Evolutionary conservation across 2,113 vertebrate species (phyloP).

Genomic region (Genyomyrus donnyi): DNA sequence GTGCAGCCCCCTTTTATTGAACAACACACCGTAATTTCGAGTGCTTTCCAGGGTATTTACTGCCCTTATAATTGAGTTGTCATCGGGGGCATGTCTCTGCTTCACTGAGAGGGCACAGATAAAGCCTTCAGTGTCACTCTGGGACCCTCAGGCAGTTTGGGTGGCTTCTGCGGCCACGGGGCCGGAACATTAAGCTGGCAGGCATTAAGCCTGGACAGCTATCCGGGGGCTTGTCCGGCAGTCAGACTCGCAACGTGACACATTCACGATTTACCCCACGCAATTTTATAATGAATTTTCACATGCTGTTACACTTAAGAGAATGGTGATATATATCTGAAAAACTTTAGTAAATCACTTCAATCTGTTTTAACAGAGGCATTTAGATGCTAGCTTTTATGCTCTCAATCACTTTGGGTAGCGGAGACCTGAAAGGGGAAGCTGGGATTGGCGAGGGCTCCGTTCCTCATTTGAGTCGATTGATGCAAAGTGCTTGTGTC

Average conservation of each 20-base stretch:
- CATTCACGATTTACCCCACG: neutral
- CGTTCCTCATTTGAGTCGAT: neutral
- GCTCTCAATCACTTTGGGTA: neutral
- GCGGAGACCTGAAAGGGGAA: neutral
- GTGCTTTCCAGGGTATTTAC: neutral
- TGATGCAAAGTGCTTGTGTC: neutral
- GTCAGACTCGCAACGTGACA: neutral
- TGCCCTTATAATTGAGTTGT: slow-evolving; percentile 22
- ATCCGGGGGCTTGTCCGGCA: neutral
- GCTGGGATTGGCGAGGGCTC: neutral
- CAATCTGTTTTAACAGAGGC: neutral
- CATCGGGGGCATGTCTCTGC: neutral
- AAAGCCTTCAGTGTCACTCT: neutral
- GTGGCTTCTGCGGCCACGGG: neutral
- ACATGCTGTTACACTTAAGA: neutral
- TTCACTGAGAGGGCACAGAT: neutral
- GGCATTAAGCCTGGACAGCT: neutral
- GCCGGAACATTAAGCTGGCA: neutral
- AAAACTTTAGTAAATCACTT: neutral
- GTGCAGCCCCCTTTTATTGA: neutral
- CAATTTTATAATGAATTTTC: neutral
- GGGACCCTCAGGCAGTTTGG: neutral
- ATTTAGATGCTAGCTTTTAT: neutral
- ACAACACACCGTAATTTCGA: neutral
- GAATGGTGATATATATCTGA: neutral